Base-by-base conservation (phyloP, 2,888 invertebrate genomes). In the Dromius quadrimaculatus region DNA sequence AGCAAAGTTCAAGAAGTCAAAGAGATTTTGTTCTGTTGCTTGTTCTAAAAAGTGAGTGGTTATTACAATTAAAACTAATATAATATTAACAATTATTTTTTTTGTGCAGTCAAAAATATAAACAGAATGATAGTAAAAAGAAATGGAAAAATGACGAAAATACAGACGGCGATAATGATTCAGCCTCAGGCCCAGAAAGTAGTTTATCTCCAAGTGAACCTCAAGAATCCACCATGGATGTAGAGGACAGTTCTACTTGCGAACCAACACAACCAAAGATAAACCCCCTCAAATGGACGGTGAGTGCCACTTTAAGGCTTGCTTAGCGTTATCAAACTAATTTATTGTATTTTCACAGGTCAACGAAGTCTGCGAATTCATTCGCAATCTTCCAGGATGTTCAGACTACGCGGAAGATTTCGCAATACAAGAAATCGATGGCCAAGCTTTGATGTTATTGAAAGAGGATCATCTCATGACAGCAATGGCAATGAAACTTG, bases 381-480 rank as follows among this genome's bases (percentile, higher is more conserved):
- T 98, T 76, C 89, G 92, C 75, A 90, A 89, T 76, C 86, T 97
- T 71, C 95, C 94, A 0, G 97, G 97, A 0, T 97, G 97, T 81
- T 89, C 91, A 5, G 92, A 93, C 76, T 97, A 97, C 79, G 97
- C 96, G 0, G 96, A 97, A 78, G 97, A 97, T 80, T 98, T 98
- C 84, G 89, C 92, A 8, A 90, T 93, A 78, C 97, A 98, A 83
- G 97, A 97, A 83, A 97, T 98, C 76, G 98, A 98, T 78, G 97
- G 98, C 0, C 96, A 97, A 79, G 97, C 97, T 0, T 83, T 98
- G 72, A 87, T 97, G 84, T 85, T 98, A 64, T 88, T 98, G 62
- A 93, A 95, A 78, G 95, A 95, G 74, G 97, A 97, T 78, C 97
- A 98, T 83, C 86, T 98, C 23, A 97, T 97, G 84, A 92, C 93